Evolutionary conservation across 1,140 invertebrate genomes (phyloP).

Genomic region (Drosophila dunni): DNA sequence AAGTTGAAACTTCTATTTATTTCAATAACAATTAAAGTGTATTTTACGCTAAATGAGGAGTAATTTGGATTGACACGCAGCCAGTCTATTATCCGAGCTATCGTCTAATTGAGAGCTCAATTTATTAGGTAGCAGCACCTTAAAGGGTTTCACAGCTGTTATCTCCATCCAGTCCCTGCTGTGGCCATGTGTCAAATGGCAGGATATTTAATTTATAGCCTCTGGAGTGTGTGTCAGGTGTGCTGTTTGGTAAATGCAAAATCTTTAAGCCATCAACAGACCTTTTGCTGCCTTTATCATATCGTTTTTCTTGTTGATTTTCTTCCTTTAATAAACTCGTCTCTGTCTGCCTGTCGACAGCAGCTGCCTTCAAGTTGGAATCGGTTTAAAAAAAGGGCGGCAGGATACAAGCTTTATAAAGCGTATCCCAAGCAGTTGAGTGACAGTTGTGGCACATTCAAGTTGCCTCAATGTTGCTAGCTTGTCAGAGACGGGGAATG

Average conservation of each 20-base stretch:
- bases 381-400: conserved; percentile 9
- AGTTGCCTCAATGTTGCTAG: background rate
- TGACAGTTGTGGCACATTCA: conserved; percentile 50
- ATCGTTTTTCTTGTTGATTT: background rate
- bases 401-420: conserved; percentile 17
- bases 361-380: conserved; percentile 17
- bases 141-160: conserved; percentile 20
- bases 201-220: conserved; percentile 44
- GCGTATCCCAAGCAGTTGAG: conserved; percentile 21
- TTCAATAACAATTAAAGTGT: too few species aligned
- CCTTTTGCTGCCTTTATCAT: conserved; percentile 25
- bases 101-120: conserved; percentile 26
- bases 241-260: conserved; percentile 29
- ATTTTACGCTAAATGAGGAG: too few species aligned
- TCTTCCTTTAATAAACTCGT: conserved; percentile 34
- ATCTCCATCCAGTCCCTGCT: conserved; percentile 13
- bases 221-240: conserved; percentile 51
- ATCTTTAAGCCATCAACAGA: conserved; percentile 32
- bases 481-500: conserved; percentile 4
- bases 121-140: conserved; percentile 39
- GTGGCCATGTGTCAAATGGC: conserved; percentile 57
- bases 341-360: conserved; percentile 34
- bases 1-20: too few species aligned
- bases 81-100: background rate
- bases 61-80: too few species aligned